phyloP scores from a whole-genome alignment of 30 jellyfish, hydroid and myxozoan genomes.

The Rhopilema esculentum region DNA sequence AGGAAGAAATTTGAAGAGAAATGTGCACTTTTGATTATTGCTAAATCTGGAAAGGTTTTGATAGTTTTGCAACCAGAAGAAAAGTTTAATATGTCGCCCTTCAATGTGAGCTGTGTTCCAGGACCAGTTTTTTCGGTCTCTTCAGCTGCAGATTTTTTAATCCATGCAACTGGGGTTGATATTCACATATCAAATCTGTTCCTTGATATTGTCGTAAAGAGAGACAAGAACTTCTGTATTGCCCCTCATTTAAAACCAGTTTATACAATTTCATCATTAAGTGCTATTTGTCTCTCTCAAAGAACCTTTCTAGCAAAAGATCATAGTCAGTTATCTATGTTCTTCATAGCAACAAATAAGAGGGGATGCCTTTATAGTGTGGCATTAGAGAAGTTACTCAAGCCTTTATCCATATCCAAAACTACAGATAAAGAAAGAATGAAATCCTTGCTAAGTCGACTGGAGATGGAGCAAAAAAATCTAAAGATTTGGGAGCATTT shows the following conservation, averaged over 20 bases:
- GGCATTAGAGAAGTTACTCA: not conserved
- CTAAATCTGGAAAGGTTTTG: conserved; percentile 9
- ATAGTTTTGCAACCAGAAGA: not conserved
- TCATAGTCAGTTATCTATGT: not conserved
- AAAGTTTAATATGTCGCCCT: not conserved
- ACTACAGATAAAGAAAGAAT: not conserved
- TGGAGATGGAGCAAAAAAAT: not conserved
- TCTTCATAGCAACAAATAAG: not conserved
- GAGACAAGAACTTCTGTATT: not conserved
- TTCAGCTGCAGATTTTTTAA: not conserved
- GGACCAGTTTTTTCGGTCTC: conserved; percentile 28
- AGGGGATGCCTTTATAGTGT: not conserved
- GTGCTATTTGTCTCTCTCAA: not conserved
- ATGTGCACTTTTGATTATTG: conserved; percentile 17
- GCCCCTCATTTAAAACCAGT: conserved; percentile 12
- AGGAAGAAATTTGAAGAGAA: not conserved
- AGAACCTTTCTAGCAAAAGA: not conserved
- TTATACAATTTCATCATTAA: not conserved
- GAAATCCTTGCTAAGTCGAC: not conserved
- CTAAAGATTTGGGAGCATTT: not conserved
- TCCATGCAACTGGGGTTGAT: not conserved
- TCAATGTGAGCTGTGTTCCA: conserved; percentile 8
- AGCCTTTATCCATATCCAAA: not conserved
- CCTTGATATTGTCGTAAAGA: not conserved
- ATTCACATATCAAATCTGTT: not conserved